A percentile compares a stretch with the other conserved stretches of the same genome.
phyloP scores from a whole-genome alignment of 2,797 vertebrate genomes.

The Orestias chungarensis region DNA sequence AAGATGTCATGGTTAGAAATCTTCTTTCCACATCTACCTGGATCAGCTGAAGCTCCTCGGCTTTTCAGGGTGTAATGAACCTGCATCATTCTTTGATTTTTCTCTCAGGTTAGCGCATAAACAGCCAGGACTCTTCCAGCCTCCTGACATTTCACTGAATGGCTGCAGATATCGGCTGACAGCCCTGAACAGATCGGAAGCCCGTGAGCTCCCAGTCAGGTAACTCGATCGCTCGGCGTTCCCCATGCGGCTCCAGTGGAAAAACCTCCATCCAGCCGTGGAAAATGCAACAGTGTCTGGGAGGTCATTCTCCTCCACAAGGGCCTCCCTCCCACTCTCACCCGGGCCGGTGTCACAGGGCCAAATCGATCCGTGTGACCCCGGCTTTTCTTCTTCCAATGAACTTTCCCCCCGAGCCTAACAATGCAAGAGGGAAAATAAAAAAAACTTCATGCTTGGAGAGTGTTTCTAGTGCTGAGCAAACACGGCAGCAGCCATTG shows the following conservation, averaged over 20 bases:
- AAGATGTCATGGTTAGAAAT: too few relatives aligned
- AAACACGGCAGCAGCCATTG: slow-evolving; percentile 48
- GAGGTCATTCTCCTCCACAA: slow-evolving; percentile 35
- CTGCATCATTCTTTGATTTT: not conserved
- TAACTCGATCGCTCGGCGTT: slow-evolving; percentile 38
- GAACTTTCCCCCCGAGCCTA: slow-evolving; percentile 59
- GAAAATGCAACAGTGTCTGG: slow-evolving; percentile 51
- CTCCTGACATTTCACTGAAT: slow-evolving; percentile 53
- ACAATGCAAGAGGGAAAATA: slow-evolving; percentile 44
- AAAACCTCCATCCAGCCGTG: slow-evolving; percentile 43
- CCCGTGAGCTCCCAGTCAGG: slow-evolving; percentile 56
- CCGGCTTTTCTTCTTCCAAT: slow-evolving; percentile 35
- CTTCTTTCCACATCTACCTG: too few relatives aligned
- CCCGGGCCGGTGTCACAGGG: slow-evolving; percentile 50
- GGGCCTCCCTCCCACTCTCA: not conserved
- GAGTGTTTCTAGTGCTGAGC: slow-evolving; percentile 27
- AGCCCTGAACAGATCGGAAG: slow-evolving; percentile 51
- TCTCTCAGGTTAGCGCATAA: slow-evolving; percentile 8
- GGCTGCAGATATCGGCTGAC: slow-evolving; percentile 57
- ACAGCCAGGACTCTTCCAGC: slow-evolving; percentile 23
- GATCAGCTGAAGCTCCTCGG: not conserved
- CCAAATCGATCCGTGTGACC: slow-evolving; percentile 68
- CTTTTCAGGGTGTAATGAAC: not conserved
- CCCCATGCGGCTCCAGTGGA: slow-evolving; percentile 33
- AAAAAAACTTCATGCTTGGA: slow-evolving; percentile 34